phyloP scores from a whole-genome alignment of 1,140 invertebrate genomes.

The Adelges cooleyi region DNA sequence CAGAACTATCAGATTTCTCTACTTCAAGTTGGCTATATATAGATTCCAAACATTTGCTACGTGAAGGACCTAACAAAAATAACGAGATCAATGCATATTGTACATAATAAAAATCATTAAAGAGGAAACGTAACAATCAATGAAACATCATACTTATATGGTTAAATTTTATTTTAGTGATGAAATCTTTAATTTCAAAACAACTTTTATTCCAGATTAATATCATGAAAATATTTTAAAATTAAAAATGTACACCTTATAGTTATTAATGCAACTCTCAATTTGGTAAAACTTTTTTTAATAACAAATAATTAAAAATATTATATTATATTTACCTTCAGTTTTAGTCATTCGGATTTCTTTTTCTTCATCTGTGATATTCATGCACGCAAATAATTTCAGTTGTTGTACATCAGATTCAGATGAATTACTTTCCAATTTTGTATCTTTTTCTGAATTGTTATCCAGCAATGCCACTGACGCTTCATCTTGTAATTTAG shows the following conservation, averaged over 20 bases:
- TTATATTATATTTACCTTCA: no score
- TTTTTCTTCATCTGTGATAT: slow-evolving; percentile 91
- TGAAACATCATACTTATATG: no score
- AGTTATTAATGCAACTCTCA: no score
- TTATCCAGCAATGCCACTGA: neutral
- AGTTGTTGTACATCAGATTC: slow-evolving; percentile 2
- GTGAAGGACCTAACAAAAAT: slow-evolving; percentile 10
- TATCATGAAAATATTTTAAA: slow-evolving; percentile 35
- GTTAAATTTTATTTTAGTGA: no score
- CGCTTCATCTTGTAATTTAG: neutral
- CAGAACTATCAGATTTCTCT: slow-evolving; percentile 34
- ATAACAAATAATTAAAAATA: no score
- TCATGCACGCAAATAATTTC: slow-evolving; percentile 38
- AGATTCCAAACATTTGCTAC: slow-evolving; percentile 15
- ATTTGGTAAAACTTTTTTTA: no score
- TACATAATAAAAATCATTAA: no score
- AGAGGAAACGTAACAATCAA: no score
- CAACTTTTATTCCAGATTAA: no score
- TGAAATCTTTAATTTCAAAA: no score
- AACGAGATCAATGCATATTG: no score
- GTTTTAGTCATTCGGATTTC: slow-evolving; percentile 37
- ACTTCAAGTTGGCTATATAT: neutral
- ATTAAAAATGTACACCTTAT: no score
- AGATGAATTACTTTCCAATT: neutral
- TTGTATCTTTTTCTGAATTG: neutral